Evolutionary conservation across 2,888 invertebrate species (phyloP).

Genomic region (Monochamus alternatus): DNA sequence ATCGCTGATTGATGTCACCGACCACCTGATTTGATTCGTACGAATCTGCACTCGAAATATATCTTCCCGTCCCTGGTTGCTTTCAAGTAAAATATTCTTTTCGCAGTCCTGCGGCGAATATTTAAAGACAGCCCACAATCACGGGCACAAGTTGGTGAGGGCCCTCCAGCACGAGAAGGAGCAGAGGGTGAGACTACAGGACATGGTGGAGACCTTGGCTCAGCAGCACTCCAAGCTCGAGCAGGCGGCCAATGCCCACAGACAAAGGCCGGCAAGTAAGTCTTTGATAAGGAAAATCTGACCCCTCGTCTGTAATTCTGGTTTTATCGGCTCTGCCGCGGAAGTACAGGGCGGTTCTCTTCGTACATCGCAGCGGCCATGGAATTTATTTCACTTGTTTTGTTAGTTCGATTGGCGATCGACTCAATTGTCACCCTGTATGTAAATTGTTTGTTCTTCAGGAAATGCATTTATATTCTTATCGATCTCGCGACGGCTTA

Average conservation of each 20-base stretch:
- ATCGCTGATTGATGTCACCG: not conserved
- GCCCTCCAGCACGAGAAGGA: conserved; percentile 96
- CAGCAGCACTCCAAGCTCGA: conserved; percentile 97
- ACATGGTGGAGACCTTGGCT: conserved; percentile 97
- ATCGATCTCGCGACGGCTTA: not conserved
- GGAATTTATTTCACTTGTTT: not conserved
- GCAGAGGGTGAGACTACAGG: conserved; percentile 92
- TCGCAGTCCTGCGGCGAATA: conserved; percentile 92
- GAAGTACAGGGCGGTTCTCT: not conserved
- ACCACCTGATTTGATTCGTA: conserved; percentile 58
- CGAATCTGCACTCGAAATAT: no score
- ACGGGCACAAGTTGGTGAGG: conserved; percentile 94
- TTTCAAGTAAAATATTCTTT: not conserved
- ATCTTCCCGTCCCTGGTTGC: no score
- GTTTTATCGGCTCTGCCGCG: not conserved
- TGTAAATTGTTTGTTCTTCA: not conserved
- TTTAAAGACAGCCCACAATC: conserved; percentile 89
- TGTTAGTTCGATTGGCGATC: not conserved
- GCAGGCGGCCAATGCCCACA: conserved; percentile 86
- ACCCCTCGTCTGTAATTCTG: not conserved
- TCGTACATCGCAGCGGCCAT: not conserved
- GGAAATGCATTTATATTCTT: not conserved
- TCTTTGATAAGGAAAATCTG: conserved; percentile 28
- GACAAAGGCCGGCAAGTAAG: conserved; percentile 71
- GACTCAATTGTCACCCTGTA: not conserved